These are phyloP conservation scores for Laspeyria flexula DNA, from an alignment of 2,888 invertebrate genomes.

Conservation along the genomic window DNA sequence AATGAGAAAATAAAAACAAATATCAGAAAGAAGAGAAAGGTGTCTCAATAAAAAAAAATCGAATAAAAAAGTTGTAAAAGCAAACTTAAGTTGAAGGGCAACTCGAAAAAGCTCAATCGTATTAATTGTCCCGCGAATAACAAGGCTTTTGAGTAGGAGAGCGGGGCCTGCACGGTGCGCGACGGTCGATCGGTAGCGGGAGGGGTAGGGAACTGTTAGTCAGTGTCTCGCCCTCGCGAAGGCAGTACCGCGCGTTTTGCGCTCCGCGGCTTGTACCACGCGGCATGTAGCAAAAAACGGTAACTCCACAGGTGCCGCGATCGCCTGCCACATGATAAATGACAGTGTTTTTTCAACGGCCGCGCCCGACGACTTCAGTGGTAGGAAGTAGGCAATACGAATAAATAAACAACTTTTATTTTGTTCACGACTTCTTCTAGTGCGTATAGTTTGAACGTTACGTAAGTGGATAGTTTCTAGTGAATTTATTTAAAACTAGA, in stretches of 20 bases:
- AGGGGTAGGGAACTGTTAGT: constrained; percentile 57
- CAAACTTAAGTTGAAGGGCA: constrained; percentile 38
- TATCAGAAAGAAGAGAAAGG: too few relatives aligned
- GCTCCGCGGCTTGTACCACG: constrained; percentile 45
- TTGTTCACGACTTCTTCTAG: constrained; percentile 17
- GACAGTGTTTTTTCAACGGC: constrained; percentile 62
- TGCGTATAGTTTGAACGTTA: constrained; percentile 33
- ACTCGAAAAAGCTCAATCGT: constrained; percentile 58
- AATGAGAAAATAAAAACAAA: too few relatives aligned
- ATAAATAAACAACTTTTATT: constrained; percentile 54
- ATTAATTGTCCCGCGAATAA: constrained; percentile 67
- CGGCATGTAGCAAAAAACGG: constrained; percentile 62
- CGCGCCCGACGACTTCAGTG: constrained; percentile 58
- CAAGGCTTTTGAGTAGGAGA: constrained; percentile 60
- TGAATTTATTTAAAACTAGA: not conserved
- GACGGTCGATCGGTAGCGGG: constrained; percentile 59
- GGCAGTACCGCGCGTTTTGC: constrained; percentile 59
- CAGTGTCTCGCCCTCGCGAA: constrained; percentile 62
- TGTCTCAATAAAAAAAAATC: not conserved
- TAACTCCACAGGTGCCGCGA: constrained; percentile 71
- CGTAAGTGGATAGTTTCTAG: constrained; percentile 31
- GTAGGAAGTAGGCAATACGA: constrained; percentile 57
- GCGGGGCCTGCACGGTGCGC: constrained; percentile 63
- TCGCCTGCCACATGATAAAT: constrained; percentile 64
- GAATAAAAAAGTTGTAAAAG: constrained; percentile 24